phyloP scores from a whole-genome alignment of 2,797 vertebrate species.

The Euphonia xanthogaster region DNA sequence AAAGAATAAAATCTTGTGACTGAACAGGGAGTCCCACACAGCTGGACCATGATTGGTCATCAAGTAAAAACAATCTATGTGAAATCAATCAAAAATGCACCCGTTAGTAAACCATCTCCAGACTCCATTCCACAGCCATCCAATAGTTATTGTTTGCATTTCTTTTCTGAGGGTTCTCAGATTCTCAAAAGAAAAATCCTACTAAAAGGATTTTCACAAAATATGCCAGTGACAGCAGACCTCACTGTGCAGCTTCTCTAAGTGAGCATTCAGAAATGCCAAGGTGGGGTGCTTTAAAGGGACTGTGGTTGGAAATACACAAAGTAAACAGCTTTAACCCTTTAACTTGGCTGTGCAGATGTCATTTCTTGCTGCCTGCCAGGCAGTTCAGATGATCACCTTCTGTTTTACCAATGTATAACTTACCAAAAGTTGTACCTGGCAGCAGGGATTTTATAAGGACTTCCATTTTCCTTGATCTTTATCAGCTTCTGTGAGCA shows the following conservation, averaged over 20 bases:
- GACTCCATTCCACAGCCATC: too few species aligned
- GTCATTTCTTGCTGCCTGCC: not conserved
- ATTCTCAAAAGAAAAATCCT: too few species aligned
- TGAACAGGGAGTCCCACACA: too few species aligned
- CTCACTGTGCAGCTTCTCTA: not conserved
- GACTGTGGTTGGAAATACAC: not conserved
- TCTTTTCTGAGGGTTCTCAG: too few species aligned
- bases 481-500: not conserved
- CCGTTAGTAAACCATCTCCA: too few species aligned
- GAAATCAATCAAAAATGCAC: too few species aligned
- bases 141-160: too few species aligned
- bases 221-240: too few species aligned
- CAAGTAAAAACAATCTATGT: too few species aligned
- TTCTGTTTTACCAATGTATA: not conserved
- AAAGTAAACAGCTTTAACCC: not conserved
- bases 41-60: too few species aligned
- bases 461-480: not conserved
- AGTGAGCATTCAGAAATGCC: not conserved
- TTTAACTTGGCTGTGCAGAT: not conserved
- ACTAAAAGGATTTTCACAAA: too few species aligned
- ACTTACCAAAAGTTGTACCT: not conserved
- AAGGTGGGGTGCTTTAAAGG: not conserved
- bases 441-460: not conserved
- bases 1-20: too few species aligned
- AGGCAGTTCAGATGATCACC: not conserved